Evolutionary conservation across 1,140 invertebrate species (phyloP), one percentile per base, ranked within the genome.

Genomic region (Sipha flava): DNA sequence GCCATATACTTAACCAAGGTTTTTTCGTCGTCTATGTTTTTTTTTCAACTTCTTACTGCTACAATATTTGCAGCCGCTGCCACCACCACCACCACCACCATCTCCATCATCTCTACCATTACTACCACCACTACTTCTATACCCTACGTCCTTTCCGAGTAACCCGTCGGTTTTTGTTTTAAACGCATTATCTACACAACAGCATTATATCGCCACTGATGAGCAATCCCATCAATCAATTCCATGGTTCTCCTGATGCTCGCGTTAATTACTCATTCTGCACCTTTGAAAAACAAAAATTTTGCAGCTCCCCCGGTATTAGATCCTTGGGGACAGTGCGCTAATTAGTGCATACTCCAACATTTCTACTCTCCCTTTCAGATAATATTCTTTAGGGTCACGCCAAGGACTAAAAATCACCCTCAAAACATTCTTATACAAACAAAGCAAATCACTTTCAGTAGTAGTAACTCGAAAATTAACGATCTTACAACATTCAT

Each of bases 161-260:
- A 62, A 62, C 59, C n/a, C 37, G 14, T 37, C 29, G 34, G 52
- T 57, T 75, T 40, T 75, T 75, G 52, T 75, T 75, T 75, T 75
- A 75, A 75, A 75, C 52, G 72, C 72, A 57, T 75, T 75, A 57
- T 57, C 49, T 68, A 68, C 64, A 45, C 40, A 45, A 12, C 23
- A 6, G 23, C 64, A n/a, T 40, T 10, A 31, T 31, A 52, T 75
- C 73, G 34, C 52, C 52, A n/a, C 73, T 77, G 73, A 77, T 77
- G 73, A 77, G 73, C 47, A 29, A 77, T 57, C 73, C 52, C 73
- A 77, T 77, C 73, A 77, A 77, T 77, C 73, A 77, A 77, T 77
- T 7, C 12, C 29, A n/a, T n/a, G n/a, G 29, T 72, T 72, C 45
- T 72, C 45, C 70, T 54, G 70, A 66, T 40, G 37, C 34, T 14